These are phyloP conservation scores for Sycophaga agraensis DNA, from an alignment of 1,140 invertebrate genomes.

Conservation along the genomic window DNA sequence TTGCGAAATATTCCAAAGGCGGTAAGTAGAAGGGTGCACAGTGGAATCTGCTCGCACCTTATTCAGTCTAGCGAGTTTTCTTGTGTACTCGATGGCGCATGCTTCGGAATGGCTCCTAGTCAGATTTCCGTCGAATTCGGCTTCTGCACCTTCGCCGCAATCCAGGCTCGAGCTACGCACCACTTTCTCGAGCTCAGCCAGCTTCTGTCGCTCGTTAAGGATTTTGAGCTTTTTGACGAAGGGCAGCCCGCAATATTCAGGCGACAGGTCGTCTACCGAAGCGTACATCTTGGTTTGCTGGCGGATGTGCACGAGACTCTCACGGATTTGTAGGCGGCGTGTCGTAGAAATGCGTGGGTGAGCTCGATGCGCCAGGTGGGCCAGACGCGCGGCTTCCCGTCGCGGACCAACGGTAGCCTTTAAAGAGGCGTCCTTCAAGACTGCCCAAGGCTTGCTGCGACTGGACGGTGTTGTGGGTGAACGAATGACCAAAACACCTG, in stretches of 20 bases:
- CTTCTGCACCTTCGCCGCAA: slow-evolving; percentile 65
- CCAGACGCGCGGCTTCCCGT: not conserved
- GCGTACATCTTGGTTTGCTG: slow-evolving; percentile 68
- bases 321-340: slow-evolving; percentile 38
- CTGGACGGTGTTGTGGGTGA: slow-evolving; percentile 11
- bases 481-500: not conserved
- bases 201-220: slow-evolving; percentile 81
- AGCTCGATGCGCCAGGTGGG: not conserved
- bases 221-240: slow-evolving; percentile 88
- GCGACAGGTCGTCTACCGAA: slow-evolving; percentile 83
- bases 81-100: slow-evolving; percentile 55
- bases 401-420: slow-evolving; percentile 26
- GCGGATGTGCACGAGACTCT: slow-evolving; percentile 44
- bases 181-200: slow-evolving; percentile 76
- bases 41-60: no score
- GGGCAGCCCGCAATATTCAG: slow-evolving; percentile 81
- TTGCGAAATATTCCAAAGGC: no score
- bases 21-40: no score
- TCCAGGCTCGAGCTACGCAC: slow-evolving; percentile 79
- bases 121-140: slow-evolving; percentile 61
- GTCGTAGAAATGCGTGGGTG: slow-evolving; percentile 25
- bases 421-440: slow-evolving; percentile 53
- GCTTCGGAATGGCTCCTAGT: slow-evolving; percentile 67
- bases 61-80: slow-evolving; percentile 46
- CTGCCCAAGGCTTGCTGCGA: slow-evolving; percentile 47